A percentile compares a stretch with the other conserved stretches of the same genome.
phyloP scores from a whole-genome alignment of 2,113 vertebrate species.

The Oreochromis spilurus region DNA sequence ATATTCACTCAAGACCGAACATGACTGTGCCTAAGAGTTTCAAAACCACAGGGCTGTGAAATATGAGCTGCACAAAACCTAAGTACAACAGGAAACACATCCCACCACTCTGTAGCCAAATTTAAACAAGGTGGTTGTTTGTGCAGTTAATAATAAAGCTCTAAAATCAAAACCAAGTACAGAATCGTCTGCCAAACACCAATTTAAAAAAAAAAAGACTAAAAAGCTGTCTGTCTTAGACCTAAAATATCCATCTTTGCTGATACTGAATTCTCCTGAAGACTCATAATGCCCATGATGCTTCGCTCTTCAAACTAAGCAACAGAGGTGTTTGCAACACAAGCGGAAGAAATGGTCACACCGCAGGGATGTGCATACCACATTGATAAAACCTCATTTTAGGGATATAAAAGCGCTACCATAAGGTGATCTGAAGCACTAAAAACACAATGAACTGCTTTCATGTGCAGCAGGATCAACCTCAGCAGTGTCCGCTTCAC shows the following conservation, averaged over 20 bases:
- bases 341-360: background rate
- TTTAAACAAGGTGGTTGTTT: background rate
- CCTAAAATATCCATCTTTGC: background rate
- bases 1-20: background rate
- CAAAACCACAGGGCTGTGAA: fast-evolving
- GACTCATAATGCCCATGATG: background rate
- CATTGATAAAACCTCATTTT: background rate
- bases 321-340: background rate
- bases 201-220: background rate
- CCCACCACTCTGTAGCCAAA: background rate
- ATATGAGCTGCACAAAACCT: background rate
- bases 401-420: background rate
- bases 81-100: background rate
- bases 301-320: background rate
- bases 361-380: background rate
- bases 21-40: background rate
- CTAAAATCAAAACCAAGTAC: background rate
- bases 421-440: background rate
- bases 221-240: background rate
- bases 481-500: background rate
- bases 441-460: background rate
- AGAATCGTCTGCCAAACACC: background rate
- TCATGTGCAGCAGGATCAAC: background rate
- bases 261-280: background rate
- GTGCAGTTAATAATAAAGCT: background rate